These are phyloP conservation scores for Harpalus rufipes DNA, from an alignment of 2,888 invertebrate species.

Conservation along the genomic window DNA sequence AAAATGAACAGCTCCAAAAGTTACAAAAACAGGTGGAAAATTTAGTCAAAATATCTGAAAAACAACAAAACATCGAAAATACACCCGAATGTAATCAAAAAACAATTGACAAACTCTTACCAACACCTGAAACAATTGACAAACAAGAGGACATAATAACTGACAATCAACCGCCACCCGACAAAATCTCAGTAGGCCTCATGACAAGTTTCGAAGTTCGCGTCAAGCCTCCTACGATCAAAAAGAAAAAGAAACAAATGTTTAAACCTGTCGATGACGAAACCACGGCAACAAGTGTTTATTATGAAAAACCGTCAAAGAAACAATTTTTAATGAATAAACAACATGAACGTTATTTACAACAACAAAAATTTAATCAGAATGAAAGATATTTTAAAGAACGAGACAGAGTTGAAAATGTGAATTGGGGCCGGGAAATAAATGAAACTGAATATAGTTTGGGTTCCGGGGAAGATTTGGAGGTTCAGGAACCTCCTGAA, in stretches of 20 bases:
- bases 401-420: constrained; percentile 23
- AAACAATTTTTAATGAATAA: constrained; percentile 40
- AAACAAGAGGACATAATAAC: constrained; percentile 63
- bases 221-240: constrained; percentile 65
- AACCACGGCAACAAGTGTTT: constrained; percentile 31
- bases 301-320: constrained; percentile 3
- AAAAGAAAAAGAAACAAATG: constrained; percentile 17
- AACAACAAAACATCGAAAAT: constrained; percentile 56
- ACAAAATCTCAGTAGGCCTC: constrained; percentile 83
- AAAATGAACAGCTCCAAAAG: constrained; percentile 83
- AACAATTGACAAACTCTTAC: constrained; percentile 62
- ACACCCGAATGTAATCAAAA: constrained; percentile 55
- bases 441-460: constrained; percentile 73
- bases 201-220: constrained; percentile 85
- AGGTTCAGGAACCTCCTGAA: constrained; percentile 74
- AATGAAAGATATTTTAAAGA: constrained; percentile 63
- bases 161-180: constrained; percentile 66
- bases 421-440: constrained; percentile 61
- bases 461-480: constrained; percentile 73
- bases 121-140: constrained; percentile 63
- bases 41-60: constrained; percentile 75
- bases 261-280: constrained; percentile 45
- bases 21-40: constrained; percentile 83
- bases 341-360: constrained; percentile 64
- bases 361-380: constrained; percentile 19